Base-by-base conservation (phyloP, 2,888 invertebrate genomes). In the Pherbina coryleti region DNA sequence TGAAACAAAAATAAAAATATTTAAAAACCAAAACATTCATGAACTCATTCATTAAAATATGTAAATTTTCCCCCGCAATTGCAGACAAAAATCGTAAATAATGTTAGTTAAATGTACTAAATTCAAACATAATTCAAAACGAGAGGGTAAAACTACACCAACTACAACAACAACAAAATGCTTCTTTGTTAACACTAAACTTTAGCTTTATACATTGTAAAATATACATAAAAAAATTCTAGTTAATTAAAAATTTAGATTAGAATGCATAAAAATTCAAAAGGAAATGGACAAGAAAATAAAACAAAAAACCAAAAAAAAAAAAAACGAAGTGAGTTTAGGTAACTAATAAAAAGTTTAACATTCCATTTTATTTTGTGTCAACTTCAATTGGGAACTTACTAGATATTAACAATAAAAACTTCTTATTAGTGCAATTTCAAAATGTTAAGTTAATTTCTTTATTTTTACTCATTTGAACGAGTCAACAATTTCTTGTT, bases 121-220 rank as follows among this genome's bases (percentile, higher is more conserved):
- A 79, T 73, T 74, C 67, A 78, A 76, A 78, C 77, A 76, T 25
- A 60, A 44, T 60, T 44, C 60, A 62, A 62, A 28, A 51, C 19
- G 22, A 72, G 44, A 55, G 19, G 28, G 37, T 60, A 57, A 73
- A 51, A 22, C 53, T 60, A 60, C 22, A 60, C 17, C 53, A 66
- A 74, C 51, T 53, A 74, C 28, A 67, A 44, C 75, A 69, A 75
- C 66, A 67, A 80, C 82, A 82, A 82, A 86, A 85, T 84, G 87
- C 88, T 88, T 88, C 87, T 88, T 88, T 88, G 87, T 88, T 87
- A 86, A 88, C 84, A 88, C 88, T 79, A 84, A 83, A 83, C 83
- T 84, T 84, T 84, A 85, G 85, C 85, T 85, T 84, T 84, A 84
- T 84, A 84, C 83, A 84, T 84, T 84, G 84, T 85, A 85, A 84